Evolutionary conservation across 2,888 invertebrate species (phyloP).

Genomic region (Hirtodrosophila confusa): DNA sequence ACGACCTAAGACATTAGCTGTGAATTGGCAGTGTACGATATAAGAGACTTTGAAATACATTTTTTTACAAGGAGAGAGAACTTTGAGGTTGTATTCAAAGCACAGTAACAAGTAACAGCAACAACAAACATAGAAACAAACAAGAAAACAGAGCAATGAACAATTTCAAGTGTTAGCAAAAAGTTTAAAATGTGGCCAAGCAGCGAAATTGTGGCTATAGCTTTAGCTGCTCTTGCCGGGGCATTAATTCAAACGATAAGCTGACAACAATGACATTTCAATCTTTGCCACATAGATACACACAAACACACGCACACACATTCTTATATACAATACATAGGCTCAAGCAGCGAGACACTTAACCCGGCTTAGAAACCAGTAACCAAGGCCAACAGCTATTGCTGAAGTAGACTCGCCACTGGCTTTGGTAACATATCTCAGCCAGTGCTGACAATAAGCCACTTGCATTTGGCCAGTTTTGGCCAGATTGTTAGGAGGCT

Average conservation of each 20-base stretch:
- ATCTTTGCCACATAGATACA: slow-evolving; percentile 52
- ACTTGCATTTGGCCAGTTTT: slow-evolving; percentile 25
- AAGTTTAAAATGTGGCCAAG: slow-evolving; percentile 25
- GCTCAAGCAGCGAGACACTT: slow-evolving; percentile 40
- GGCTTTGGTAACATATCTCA: slow-evolving; percentile 34
- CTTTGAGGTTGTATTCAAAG: slow-evolving; percentile 38
- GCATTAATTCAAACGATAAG: slow-evolving; percentile 63
- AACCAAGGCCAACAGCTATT: slow-evolving; percentile 75
- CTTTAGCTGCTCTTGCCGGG: slow-evolving; percentile 38
- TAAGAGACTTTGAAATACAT: slow-evolving; percentile 34
- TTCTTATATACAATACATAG: slow-evolving; percentile 19
- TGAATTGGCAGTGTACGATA: slow-evolving; percentile 36
- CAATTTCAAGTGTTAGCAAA: slow-evolving; percentile 40
- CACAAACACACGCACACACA: slow-evolving; percentile 12
- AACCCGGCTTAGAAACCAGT: slow-evolving; percentile 65
- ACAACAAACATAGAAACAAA: slow-evolving; percentile 18
- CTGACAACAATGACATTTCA: slow-evolving; percentile 77
- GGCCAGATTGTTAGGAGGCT: slow-evolving; percentile 11
- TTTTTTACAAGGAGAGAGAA: slow-evolving; percentile 13
- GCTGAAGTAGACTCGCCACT: slow-evolving; percentile 44
- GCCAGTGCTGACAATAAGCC: slow-evolving; percentile 34
- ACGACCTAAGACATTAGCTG: slow-evolving; percentile 74
- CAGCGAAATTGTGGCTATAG: slow-evolving; percentile 18
- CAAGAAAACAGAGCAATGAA: slow-evolving; percentile 20
- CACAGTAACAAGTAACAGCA: slow-evolving; percentile 34